Evolutionary conservation across 2,888 invertebrate genomes (phyloP).

Genomic region (Euzophera pinguis): DNA sequence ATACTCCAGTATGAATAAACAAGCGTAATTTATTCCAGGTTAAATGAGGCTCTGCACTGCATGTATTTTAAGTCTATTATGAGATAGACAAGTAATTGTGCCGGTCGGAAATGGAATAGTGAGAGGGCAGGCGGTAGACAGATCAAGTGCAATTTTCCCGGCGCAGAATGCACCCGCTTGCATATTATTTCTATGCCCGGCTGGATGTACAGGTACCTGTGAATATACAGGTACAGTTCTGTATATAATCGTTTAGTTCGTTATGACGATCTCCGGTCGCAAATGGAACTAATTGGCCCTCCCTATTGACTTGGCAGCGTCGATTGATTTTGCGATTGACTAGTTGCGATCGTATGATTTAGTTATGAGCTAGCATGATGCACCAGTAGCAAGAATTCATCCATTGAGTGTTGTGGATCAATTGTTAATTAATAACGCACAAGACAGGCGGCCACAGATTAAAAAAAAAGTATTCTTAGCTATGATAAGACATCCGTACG

Average conservation of each 20-base stretch:
- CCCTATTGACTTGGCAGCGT: not conserved
- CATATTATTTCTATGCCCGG: constrained; percentile 32
- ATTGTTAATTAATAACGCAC: no score
- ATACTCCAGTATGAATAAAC: constrained; percentile 8
- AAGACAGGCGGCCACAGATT: no score
- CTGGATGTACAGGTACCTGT: not conserved
- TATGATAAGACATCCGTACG: no score
- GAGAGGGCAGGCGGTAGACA: constrained; percentile 33
- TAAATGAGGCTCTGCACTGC: not conserved
- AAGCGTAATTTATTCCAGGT: not conserved
- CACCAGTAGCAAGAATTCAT: no score
- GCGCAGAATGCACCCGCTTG: constrained; percentile 22
- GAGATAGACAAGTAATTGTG: constrained; percentile 11
- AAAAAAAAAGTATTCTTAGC: no score
- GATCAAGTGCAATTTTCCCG: constrained; percentile 66
- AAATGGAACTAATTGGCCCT: constrained; percentile 5
- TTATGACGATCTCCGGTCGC: constrained; percentile 3
- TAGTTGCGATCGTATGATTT: not conserved
- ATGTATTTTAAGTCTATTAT: constrained; percentile 2
- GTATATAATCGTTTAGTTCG: not conserved
- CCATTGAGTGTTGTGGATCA: no score
- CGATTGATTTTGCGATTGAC: not conserved
- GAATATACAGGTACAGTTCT: not conserved
- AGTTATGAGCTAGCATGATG: no score
- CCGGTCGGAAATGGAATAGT: constrained; percentile 15